Evolutionary conservation across 2,797 vertebrate species (phyloP).

Genomic region (Malacoraja senta): DNA sequence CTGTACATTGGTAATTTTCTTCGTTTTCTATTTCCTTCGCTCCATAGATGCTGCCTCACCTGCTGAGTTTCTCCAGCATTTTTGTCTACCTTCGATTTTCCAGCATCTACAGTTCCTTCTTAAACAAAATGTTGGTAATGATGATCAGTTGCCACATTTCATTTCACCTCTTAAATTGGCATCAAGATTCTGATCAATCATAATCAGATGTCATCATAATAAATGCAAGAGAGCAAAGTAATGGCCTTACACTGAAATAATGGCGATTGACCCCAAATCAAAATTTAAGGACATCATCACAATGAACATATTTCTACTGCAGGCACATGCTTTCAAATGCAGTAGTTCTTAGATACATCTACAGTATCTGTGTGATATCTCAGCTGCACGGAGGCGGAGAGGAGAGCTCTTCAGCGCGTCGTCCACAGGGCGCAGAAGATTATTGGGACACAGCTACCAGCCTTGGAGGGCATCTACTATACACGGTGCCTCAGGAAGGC

Average conservation of each 20-base stretch:
- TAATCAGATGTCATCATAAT: background rate
- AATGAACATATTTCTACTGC: background rate
- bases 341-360: background rate
- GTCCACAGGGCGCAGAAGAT: too few species aligned
- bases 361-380: background rate
- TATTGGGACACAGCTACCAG: too few species aligned
- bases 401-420: too few species aligned
- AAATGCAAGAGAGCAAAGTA: background rate
- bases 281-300: background rate
- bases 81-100: too few species aligned
- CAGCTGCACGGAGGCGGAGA: too few species aligned
- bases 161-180: background rate
- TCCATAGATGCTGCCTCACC: too few species aligned
- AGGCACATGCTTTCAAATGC: background rate
- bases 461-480: too few species aligned
- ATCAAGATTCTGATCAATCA: background rate
- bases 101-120: too few species aligned
- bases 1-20: background rate
- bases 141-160: background rate
- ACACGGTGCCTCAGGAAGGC: too few species aligned
- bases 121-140: background rate
- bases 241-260: background rate
- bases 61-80: too few species aligned
- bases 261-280: background rate
- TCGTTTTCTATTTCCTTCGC: too few species aligned